Percentiles rank a stretch among this genome's conserved stretches.
Evolutionary conservation across 2,888 invertebrate species (phyloP).

Genomic region (Synergus japonicus): DNA sequence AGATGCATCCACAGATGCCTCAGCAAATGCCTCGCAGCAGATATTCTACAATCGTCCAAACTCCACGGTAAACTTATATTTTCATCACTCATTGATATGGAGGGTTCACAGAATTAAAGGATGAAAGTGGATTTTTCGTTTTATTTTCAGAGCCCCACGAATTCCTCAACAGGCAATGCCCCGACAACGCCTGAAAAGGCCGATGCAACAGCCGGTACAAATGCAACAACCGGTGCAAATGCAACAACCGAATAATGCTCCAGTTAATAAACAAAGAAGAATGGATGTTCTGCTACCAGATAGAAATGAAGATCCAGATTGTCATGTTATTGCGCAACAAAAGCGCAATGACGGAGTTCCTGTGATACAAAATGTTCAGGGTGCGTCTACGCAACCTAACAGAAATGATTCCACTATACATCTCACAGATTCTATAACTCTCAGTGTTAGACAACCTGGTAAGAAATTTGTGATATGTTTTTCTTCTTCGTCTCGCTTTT

Average conservation of each 20-base stretch:
- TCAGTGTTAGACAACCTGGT: conserved; percentile 80
- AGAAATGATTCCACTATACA: conserved; percentile 81
- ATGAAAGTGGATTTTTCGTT: conserved; percentile 10
- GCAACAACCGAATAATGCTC: conserved; percentile 63
- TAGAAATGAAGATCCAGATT: conserved; percentile 86
- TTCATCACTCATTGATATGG: not conserved
- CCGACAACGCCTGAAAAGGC: conserved; percentile 73
- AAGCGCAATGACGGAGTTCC: conserved; percentile 86
- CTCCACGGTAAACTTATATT: conserved; percentile 51
- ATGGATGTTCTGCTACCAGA: conserved; percentile 84
- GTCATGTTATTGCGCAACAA: conserved; percentile 87
- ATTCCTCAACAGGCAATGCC: conserved; percentile 67
- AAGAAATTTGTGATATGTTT: conserved; percentile 42
- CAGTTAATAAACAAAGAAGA: conserved; percentile 76
- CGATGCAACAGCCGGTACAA: conserved; percentile 63
- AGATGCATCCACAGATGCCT: conserved; percentile 69
- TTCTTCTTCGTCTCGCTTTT: not conserved
- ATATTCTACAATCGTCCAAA: conserved; percentile 57
- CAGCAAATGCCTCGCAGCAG: conserved; percentile 65
- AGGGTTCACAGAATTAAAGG: too few relatives aligned
- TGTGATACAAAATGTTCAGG: conserved; percentile 87
- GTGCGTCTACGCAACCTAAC: conserved; percentile 71
- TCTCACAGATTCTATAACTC: conserved; percentile 86
- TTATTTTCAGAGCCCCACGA: conserved; percentile 63
- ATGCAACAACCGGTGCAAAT: conserved; percentile 61